phyloP scores from a whole-genome alignment of 2,888 invertebrate genomes.

The Drosophila colorata region DNA sequence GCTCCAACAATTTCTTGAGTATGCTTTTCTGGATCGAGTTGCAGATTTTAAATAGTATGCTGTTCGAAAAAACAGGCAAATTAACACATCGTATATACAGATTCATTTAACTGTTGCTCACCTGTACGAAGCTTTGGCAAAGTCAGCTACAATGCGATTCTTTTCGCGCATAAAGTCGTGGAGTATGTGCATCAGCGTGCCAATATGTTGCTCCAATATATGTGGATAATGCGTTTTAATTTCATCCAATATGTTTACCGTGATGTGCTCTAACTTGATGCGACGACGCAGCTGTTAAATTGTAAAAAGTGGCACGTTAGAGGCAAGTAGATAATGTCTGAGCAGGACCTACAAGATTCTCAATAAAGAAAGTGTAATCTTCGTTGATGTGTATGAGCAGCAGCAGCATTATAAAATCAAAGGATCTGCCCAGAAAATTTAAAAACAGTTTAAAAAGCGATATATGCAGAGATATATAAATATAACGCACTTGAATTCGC shows the following conservation, averaged over 20 bases:
- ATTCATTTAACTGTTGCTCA: constrained; percentile 61
- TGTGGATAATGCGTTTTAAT: constrained; percentile 87
- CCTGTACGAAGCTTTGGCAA: constrained; percentile 87
- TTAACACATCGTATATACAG: fast-evolving
- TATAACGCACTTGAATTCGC: constrained; percentile 59
- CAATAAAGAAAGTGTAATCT: constrained; percentile 88
- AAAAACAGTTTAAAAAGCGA: background rate
- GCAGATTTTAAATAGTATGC: constrained; percentile 82
- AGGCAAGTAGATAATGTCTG: constrained; percentile 1
- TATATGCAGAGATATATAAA: background rate
- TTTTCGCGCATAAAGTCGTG: constrained; percentile 86
- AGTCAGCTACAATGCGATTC: constrained; percentile 86
- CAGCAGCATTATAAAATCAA: constrained; percentile 89
- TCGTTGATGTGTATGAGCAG: constrained; percentile 88
- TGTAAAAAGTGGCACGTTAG: background rate
- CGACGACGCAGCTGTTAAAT: constrained; percentile 85
- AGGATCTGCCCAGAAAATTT: constrained; percentile 85
- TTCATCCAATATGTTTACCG: constrained; percentile 87
- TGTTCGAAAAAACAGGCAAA: constrained; percentile 27
- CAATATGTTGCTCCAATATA: constrained; percentile 87
- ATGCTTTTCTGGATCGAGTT: constrained; percentile 82
- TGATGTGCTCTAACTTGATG: constrained; percentile 88
- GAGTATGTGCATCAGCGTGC: constrained; percentile 87
- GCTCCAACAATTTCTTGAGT: constrained; percentile 79
- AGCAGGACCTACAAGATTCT: constrained; percentile 87